Evolutionary conservation across 2,888 invertebrate genomes (phyloP), one percentile per base, ranked within the genome.

Genomic region (Bombylius major): DNA sequence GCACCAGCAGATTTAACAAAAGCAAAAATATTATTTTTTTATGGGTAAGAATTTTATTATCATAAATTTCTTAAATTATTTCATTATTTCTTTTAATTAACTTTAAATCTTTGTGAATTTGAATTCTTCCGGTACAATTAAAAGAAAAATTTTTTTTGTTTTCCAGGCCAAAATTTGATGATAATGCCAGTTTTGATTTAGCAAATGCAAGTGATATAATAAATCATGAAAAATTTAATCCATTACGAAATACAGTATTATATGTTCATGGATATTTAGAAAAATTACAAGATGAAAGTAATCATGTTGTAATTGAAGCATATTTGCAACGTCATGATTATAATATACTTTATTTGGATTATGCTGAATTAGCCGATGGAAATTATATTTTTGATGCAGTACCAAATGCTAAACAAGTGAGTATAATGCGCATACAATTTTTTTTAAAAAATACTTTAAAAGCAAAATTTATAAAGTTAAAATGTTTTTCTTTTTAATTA

Each of bases 201-300:
- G 56, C 66, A 46, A 66, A 72, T 53, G 66, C 62, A 5, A 57
- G 65, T 46, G 63, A 60, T 13, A 56, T 72, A 12, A 56, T 70
- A 31, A 61, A 65, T 13, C 66, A 69, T 58, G 60, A 64, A 39
- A 63, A 67, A 57, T 68, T 70, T 59, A 73, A 78, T 57, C 74
- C 69, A 59, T 68, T 67, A 45, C 76, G 72, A 54, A 76, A 77
- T 13, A 81, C 81, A 0, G 77, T 81, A 4, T 63, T 82, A 1
- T 82, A 82, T 67, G 68, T 80, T 39, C 82, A 81, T 65, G 82
- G 82, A 1, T 82, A 80, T 64, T 74, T 80, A 59, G 82, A 82
- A 64, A 74, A 78, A 45, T 76, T 79, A 1, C 73, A 77, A 56
- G 77, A 79, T 52, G 79, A 81, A 65, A 82, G 82, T 65, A 73